A percentile compares a stretch with the other conserved stretches of the same genome.
These are phyloP conservation scores for Synanthedon formicaeformis DNA, from an alignment of 2,888 invertebrate genomes.

Conservation along the genomic window DNA sequence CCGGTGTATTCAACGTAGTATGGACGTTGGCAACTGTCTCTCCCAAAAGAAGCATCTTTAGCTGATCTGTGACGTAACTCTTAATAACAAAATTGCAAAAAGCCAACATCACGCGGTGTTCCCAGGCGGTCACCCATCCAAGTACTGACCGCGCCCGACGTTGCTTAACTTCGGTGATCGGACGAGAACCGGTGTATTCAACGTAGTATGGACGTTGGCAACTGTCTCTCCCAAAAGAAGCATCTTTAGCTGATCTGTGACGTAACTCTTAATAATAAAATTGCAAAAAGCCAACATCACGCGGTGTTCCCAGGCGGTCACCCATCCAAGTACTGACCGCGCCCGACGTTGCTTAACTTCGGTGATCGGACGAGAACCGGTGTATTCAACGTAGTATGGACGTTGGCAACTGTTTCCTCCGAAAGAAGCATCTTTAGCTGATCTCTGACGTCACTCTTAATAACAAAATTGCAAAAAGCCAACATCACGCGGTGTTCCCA, in stretches of 20 bases:
- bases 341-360: constrained; percentile 43
- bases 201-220: constrained; percentile 45
- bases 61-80: no score
- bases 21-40: constrained; percentile 29
- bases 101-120: constrained; percentile 18
- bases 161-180: constrained; percentile 45
- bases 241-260: no score
- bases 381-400: constrained; percentile 46
- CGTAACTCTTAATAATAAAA: no score
- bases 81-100: constrained; percentile 7
- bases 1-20: constrained; percentile 44
- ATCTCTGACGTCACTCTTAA: no score
- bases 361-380: constrained; percentile 46
- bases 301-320: constrained; percentile 20
- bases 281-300: constrained; percentile 17
- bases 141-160: constrained; percentile 26
- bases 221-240: no score
- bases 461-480: constrained; percentile 13
- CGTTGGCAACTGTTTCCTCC: constrained; percentile 18
- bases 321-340: constrained; percentile 14
- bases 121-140: constrained; percentile 18
- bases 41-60: no score
- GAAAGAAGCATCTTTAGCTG: no score
- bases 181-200: constrained; percentile 44
- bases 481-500: constrained; percentile 19